Base-by-base conservation (phyloP, 2,888 invertebrate genomes). In the Sphecodes monilicornis region DNA sequence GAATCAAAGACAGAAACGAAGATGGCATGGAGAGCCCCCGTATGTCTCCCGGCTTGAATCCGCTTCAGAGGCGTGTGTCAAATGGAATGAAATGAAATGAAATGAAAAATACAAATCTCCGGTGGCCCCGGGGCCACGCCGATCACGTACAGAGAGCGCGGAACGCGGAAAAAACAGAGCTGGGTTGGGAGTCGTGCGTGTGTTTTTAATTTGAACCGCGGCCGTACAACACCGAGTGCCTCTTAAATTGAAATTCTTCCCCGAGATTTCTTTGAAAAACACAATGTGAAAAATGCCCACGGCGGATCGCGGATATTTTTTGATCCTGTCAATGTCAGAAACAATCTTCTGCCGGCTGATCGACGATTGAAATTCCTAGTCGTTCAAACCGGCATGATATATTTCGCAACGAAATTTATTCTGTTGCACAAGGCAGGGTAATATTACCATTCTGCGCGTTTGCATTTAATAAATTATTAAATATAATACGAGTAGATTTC, bases 1-100 rank as follows among this genome's bases (percentile, higher is more conserved):
- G 76, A 81, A 77, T 85, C 66, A 76, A 76, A 83, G 83, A 74
- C 54, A 76, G 43, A 26, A 16, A 41, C 29, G 70, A 57, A 66
- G 78, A 57, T 69, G 43, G 50, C 68, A 41, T 39, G 29, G 46
- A 74, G 71, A 32, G 10, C 8, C 2, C 68, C 60, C 18, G 26
- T n/a, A 36, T 32, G 29, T 29, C 29, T 29, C 41, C 10, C 32
- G 10, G 64, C 64, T 5, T 26, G 46, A 10, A 41, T 13, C 18
- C 66, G 36, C 32, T 78, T 10, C 18, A 22, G 72, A 36, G 60
- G 43, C 36, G 73, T 39, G 75, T 76, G 78, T 81, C 76, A 50
- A 84, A 72, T 64, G 64, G 57, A 57, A 57, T 16, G 57, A 41
- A 41, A 50, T 50, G 50, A 64, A 64, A 64, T 39, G 77, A 80